These are phyloP conservation scores for Tychaedon coryphoeus DNA, from an alignment of 2,113 vertebrate genomes.

Conservation along the genomic window DNA sequence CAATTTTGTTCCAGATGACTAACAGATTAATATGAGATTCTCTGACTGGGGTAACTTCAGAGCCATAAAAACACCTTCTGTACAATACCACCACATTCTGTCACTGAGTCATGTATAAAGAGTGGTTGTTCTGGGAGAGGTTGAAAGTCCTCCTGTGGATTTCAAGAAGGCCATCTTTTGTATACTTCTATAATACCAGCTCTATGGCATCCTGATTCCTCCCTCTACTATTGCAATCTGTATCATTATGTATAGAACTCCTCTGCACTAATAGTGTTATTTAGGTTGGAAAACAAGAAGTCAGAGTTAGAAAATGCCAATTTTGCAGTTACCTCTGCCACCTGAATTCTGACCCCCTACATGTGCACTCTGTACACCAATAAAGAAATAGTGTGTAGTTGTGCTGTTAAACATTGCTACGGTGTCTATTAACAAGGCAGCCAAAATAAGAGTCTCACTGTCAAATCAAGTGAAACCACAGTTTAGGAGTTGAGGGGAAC, in stretches of 20 bases:
- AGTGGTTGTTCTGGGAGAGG: background rate
- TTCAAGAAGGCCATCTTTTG: background rate
- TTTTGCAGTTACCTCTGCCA: background rate
- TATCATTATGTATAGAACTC: background rate
- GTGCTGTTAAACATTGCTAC: background rate
- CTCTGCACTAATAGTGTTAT: background rate
- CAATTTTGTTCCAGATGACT: constrained; percentile 3
- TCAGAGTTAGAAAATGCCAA: background rate
- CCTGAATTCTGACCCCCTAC: background rate
- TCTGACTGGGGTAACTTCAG: background rate
- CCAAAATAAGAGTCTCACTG: background rate
- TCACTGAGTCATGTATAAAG: background rate
- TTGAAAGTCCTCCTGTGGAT: background rate
- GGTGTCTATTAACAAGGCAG: background rate
- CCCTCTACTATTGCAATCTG: background rate
- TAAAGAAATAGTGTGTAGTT: background rate
- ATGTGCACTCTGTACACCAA: background rate
- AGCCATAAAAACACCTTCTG: background rate
- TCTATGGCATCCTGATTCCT: background rate
- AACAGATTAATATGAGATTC: background rate
- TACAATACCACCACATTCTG: background rate
- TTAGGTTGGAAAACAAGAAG: background rate
- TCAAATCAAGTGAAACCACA: background rate
- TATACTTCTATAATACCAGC: background rate
- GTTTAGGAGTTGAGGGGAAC: background rate